These are phyloP conservation scores for Pimpla rufipes DNA, from an alignment of 2,888 invertebrate genomes.

Conservation along the genomic window DNA sequence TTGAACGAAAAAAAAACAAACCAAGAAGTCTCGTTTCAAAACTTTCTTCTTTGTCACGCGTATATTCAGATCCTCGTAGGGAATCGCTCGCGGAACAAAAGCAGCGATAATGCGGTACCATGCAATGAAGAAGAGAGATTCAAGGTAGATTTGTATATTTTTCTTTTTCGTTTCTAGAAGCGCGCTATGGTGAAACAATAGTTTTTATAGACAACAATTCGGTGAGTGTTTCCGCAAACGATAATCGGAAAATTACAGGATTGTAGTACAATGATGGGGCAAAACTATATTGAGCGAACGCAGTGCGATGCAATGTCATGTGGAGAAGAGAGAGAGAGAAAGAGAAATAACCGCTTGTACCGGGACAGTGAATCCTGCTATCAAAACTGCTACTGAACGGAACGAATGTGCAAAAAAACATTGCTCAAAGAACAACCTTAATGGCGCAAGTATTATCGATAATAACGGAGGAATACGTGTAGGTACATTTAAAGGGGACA, in stretches of 20 bases:
- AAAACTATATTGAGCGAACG: neutral
- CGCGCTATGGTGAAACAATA: slow-evolving; percentile 13
- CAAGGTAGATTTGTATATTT: neutral
- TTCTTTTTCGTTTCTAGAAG: neutral
- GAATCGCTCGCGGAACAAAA: neutral
- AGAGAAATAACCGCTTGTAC: slow-evolving; percentile 22
- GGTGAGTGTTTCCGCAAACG: slow-evolving; percentile 14
- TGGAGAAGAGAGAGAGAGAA: neutral
- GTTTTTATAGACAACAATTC: slow-evolving; percentile 16
- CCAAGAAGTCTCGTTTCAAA: too few relatives aligned
- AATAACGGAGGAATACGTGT: slow-evolving; percentile 57
- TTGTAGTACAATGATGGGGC: slow-evolving; percentile 34
- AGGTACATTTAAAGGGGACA: slow-evolving; percentile 47
- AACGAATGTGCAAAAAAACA: slow-evolving; percentile 58
- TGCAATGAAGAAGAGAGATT: slow-evolving; percentile 13
- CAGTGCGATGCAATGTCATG: slow-evolving; percentile 56
- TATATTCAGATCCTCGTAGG: neutral
- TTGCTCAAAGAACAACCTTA: slow-evolving; percentile 62
- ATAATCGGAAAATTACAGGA: slow-evolving; percentile 23
- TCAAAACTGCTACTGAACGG: slow-evolving; percentile 34
- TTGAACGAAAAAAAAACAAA: neutral
- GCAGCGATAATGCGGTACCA: slow-evolving; percentile 8
- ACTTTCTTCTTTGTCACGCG: neutral
- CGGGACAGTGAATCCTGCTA: slow-evolving; percentile 15
- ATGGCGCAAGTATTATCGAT: slow-evolving; percentile 62